Evolutionary conservation across 2,113 vertebrate species (phyloP), one percentile per base, ranked within the genome.

Genomic region (Microcebus tavaratra): DNA sequence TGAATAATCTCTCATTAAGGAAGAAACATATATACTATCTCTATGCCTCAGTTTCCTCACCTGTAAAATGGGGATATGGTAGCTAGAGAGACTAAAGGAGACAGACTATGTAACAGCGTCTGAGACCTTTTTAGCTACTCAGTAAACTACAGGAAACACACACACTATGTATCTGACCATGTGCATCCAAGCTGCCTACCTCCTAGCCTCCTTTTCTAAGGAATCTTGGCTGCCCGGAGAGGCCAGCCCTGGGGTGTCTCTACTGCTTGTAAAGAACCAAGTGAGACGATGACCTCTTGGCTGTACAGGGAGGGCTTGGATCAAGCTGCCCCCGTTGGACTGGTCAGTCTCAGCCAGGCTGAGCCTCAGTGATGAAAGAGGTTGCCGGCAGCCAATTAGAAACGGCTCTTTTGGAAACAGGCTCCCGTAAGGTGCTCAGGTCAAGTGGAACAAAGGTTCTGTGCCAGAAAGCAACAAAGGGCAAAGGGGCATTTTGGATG

Each of bases 361-460:
- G 96, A 98, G 97, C 98, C 90, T 97, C 97, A 95, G 92, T 97
- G 98, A 98, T 98, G 98, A 98, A 98, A 98, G 95, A 96, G 96
- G 98, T 90, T 98, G 97, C 95, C 36, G 94, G 98, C 97, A 97
- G 98, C 98, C 98, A 98, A 98, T 98, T 98, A 98, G 98, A 98
- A 99, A 98, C 15, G 96, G 96, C 92, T 98, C 94, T 96, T 98
- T 98, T 96, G 98, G 98, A 97, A 98, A 98, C 90, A 96, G 97
- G 87, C 90, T 98, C 97, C 97, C 97, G 98, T 95, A 96, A 98
- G 97, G 97, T 88, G 96, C 97, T 98, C 91, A 92, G 98, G 98
- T 98, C 98, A 98, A 98, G 96, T 88, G 97, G 98, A 98, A 98
- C 97, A 98, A 98, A 98, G 98, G 92, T 87, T 98, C 82, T 97